phyloP scores from a whole-genome alignment of 2,113 vertebrate genomes.

The Callipepla californica region DNA sequence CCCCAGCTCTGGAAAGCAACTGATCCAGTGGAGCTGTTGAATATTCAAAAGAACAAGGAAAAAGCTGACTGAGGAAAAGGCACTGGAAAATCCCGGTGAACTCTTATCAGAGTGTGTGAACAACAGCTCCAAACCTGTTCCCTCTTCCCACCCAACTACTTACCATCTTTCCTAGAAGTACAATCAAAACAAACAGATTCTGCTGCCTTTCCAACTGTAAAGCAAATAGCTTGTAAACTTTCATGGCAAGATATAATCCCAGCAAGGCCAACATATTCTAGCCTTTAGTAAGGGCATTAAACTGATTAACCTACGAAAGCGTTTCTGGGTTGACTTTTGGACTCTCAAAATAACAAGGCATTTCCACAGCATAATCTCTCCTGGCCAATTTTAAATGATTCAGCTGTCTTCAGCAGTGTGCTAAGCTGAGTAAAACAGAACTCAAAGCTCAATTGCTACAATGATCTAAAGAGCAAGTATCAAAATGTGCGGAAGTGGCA shows the following conservation, averaged over 20 bases:
- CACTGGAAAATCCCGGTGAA: slow-evolving; percentile 8
- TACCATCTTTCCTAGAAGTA: not conserved
- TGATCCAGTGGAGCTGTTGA: not conserved
- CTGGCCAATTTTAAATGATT: not conserved
- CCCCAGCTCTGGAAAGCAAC: slow-evolving; percentile 23
- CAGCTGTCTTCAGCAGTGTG: not conserved
- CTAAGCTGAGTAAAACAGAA: not conserved
- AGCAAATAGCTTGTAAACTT: not conserved
- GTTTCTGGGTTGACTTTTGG: slow-evolving; percentile 26
- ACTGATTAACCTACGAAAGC: not conserved
- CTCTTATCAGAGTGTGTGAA: not conserved
- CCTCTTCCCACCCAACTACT: accelerated
- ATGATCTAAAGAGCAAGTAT: not conserved
- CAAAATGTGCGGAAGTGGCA: not conserved
- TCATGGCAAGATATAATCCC: not conserved
- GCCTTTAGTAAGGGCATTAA: slow-evolving; percentile 1
- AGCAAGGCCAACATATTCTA: not conserved
- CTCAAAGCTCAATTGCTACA: not conserved
- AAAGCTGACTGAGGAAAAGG: slow-evolving; percentile 16
- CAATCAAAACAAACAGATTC: slow-evolving; percentile 42
- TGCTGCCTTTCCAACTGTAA: not conserved
- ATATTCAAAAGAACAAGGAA: slow-evolving; percentile 25
- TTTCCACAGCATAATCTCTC: not conserved
- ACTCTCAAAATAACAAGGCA: slow-evolving; percentile 1
- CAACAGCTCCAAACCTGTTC: not conserved